Conservation (phyloP, 2,888 invertebrate species). For the Aethes cnicana region DNA sequence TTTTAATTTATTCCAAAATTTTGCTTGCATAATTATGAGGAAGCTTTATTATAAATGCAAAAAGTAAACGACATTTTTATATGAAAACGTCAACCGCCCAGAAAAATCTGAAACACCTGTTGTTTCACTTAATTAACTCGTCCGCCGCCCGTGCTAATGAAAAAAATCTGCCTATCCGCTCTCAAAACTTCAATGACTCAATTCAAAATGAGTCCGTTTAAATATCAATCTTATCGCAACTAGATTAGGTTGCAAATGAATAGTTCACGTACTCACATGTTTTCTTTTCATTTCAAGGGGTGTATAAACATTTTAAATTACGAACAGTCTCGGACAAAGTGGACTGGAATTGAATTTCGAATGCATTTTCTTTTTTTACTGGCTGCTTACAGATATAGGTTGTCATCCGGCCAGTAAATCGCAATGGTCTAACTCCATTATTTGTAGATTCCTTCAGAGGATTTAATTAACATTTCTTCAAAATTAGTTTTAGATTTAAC, state of each 20-base stretch:
- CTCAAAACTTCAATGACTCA: not conserved
- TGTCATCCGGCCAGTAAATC: no score
- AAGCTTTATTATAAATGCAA: no score
- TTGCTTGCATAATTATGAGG: no score
- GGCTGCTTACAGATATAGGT: conserved; percentile 39
- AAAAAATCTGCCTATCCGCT: not conserved
- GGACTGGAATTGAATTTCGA: conserved; percentile 54
- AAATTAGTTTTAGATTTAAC: no score
- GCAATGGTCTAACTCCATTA: no score
- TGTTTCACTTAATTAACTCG: not conserved
- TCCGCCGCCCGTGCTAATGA: not conserved
- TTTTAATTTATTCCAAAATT: no score
- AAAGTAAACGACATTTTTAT: no score
- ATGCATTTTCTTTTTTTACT: conserved; percentile 43
- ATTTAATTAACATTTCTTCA: no score
- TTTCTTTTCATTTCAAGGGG: not conserved
- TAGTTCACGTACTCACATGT: no score
- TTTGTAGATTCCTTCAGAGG: no score
- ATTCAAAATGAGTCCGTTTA: not conserved
- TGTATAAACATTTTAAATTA: not conserved
- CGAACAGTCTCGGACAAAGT: conserved; percentile 28
- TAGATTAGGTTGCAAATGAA: not conserved
- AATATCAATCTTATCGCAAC: not conserved
- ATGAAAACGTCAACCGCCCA: no score
- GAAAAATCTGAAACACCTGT: not conserved